Evolutionary conservation across 2,888 invertebrate genomes (phyloP).

Genomic region (Romanomermis culicivorax): DNA sequence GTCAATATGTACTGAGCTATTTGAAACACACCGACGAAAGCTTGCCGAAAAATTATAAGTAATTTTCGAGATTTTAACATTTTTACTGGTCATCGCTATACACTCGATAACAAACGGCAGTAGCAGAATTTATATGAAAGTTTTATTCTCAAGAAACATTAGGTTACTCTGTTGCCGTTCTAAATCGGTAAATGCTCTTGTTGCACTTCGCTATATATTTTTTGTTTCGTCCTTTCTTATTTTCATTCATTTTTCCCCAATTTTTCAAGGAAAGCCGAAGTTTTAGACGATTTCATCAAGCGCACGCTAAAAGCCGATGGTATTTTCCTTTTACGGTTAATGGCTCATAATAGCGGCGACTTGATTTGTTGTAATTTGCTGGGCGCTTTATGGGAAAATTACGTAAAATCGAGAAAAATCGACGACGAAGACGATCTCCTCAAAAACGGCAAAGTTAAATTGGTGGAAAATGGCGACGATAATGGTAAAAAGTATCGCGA

Average conservation of each 20-base stretch:
- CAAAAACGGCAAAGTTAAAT: background rate
- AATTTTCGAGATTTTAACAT: background rate
- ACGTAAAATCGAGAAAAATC: constrained; percentile 15
- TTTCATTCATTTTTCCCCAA: no score
- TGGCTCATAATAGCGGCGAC: constrained; percentile 31
- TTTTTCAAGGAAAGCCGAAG: no score
- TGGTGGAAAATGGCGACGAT: background rate
- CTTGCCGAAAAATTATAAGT: background rate
- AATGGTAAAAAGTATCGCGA: background rate
- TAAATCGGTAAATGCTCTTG: no score
- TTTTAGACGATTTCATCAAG: constrained; percentile 21
- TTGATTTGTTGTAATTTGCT: constrained; percentile 31
- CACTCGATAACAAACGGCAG: no score
- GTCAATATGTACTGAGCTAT: background rate
- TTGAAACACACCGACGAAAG: background rate
- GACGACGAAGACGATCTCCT: background rate
- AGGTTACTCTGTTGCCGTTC: no score
- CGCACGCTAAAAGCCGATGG: constrained; percentile 31
- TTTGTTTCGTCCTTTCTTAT: no score
- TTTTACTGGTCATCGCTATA: no score
- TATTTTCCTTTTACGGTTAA: constrained; percentile 29
- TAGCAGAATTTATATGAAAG: no score
- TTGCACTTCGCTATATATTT: no score
- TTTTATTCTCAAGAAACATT: no score
- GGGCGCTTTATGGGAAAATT: constrained; percentile 30